Evolutionary conservation across 2,113 vertebrate genomes (phyloP), one percentile per base, ranked within the genome.

Genomic region (Otus sunia): DNA sequence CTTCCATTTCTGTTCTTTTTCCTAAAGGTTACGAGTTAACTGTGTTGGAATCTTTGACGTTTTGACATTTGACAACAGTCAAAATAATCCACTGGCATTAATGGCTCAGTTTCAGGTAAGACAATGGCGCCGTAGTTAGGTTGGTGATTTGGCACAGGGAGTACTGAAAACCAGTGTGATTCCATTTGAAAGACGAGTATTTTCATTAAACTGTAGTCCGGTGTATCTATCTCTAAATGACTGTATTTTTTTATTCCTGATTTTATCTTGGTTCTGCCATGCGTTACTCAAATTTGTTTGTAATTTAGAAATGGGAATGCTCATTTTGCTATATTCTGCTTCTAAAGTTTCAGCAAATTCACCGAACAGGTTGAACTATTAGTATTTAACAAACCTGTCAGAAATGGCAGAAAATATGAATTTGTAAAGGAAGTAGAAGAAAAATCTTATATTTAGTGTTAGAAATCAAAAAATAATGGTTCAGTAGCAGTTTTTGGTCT

Each of bases 101-200:
- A 99, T 99, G 99, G 99, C 99, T 97, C 99, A 99, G 93, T 99
- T 99, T 98, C 99, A 99, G 99, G 99, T 99, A 98, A 97, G 98
- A 92, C 30, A 60, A 13, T 15, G 37, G 16, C 5, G 0, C 53
- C 20, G 12, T n/a, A 10, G 45, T 84, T 90, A 63, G 22, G 12
- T 32, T 91, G 62, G 36, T 77, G 66, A 17, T 30, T 91, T 90
- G 27, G 14, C 27, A 52, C 2, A 5, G 34, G 32, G 6, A 73
- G 11, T 88, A 20, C 15, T 45, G 63, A 75, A 85, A 87, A 89
- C 5, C 11, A 22, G 12, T 72, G 41, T 80, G 83, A 52, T 74
- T 74, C 18, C 30, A 84, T 81, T 49, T 60, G 30, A 37, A 94
- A 91, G 73, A 75, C 10, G 34, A 88, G 2, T 71, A 68, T 63